phyloP scores from a whole-genome alignment of 2,113 vertebrate species.

The Ploceus nigricollis region DNA sequence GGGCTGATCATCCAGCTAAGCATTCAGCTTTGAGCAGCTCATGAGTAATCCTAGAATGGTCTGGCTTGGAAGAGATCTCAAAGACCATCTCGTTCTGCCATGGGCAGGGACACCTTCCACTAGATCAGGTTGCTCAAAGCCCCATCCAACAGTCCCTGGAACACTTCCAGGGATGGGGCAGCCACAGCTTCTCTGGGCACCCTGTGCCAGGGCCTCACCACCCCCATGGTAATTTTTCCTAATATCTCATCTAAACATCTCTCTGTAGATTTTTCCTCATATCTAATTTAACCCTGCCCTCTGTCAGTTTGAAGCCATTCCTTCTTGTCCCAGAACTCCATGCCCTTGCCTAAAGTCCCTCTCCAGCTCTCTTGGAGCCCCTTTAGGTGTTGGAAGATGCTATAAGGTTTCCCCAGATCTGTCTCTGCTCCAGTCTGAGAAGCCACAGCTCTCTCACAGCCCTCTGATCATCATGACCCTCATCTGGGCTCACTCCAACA shows the following conservation, averaged over 20 bases:
- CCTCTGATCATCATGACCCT: background rate
- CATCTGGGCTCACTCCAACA: background rate
- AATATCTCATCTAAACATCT: background rate
- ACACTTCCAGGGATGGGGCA: background rate
- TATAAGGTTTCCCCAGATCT: background rate
- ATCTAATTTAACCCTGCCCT: background rate
- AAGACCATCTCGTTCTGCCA: background rate
- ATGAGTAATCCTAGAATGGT: background rate
- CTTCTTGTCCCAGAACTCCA: background rate
- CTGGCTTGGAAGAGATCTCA: background rate
- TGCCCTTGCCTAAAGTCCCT: background rate
- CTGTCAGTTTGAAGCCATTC: background rate
- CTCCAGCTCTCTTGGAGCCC: background rate
- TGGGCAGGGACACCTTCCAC: background rate
- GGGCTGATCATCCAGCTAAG: background rate
- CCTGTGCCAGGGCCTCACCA: background rate
- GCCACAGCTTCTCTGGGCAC: background rate
- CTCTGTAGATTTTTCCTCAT: background rate
- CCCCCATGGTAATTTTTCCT: background rate
- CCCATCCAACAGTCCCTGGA: background rate
- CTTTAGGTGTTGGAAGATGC: background rate
- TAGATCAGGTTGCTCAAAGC: background rate
- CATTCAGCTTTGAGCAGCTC: background rate
- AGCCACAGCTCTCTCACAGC: background rate
- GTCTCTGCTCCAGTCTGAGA: background rate